Conservation (phyloP, 1,140 invertebrate genomes). For the Dinothrombium tinctorium region DNA sequence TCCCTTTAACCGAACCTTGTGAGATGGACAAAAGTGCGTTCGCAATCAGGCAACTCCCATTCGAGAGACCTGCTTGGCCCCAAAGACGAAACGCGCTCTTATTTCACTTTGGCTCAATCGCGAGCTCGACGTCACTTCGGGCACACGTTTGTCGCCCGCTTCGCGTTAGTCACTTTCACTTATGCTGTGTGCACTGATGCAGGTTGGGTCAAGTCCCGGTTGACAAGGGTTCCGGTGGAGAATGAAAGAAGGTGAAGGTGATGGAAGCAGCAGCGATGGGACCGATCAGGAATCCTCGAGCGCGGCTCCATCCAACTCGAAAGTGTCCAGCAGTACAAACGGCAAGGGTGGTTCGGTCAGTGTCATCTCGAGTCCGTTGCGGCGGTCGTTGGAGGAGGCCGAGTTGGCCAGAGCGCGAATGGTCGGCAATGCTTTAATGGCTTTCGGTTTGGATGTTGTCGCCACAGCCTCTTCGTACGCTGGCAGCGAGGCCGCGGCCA, state of each 20-base stretch:
- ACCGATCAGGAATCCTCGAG: conserved; percentile 1
- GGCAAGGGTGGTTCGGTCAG: neutral
- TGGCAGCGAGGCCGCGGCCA: neutral
- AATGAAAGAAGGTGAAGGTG: conserved; percentile 9
- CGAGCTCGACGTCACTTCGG: too few relatives aligned
- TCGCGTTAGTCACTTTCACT: too few relatives aligned
- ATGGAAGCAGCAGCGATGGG: conserved; percentile 7
- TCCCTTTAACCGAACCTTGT: too few relatives aligned
- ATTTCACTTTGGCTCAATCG: too few relatives aligned
- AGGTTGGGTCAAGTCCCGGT: too few relatives aligned
- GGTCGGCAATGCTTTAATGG: conserved; percentile 1
- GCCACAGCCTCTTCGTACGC: conserved; percentile 1
- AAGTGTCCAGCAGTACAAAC: conserved; percentile 3
- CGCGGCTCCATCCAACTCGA: conserved; percentile 3
- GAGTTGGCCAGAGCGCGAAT: neutral
- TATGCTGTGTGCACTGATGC: too few relatives aligned
- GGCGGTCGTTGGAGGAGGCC: neutral
- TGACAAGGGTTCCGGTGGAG: too few relatives aligned
- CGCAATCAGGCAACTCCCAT: too few relatives aligned
- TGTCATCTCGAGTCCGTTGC: neutral
- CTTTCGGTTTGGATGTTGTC: neutral
- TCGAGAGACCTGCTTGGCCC: too few relatives aligned
- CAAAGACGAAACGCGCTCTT: too few relatives aligned
- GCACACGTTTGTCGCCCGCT: too few relatives aligned
- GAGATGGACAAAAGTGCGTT: too few relatives aligned